Conservation (phyloP, 1,140 invertebrate species). For the Cylas formicarius region DNA sequence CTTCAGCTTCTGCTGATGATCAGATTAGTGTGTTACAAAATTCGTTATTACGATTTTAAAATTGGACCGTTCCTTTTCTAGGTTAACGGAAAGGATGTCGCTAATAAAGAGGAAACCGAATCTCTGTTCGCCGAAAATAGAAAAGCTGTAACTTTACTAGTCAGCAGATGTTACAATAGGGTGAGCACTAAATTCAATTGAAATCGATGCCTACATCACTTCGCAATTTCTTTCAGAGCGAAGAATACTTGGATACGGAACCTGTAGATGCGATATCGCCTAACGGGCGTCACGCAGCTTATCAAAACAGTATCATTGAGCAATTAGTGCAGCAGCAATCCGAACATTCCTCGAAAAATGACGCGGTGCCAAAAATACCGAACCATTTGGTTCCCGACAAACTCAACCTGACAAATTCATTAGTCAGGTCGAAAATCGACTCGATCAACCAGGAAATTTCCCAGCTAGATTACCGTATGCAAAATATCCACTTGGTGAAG, state of each 20-base stretch:
- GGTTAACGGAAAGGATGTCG: constrained; percentile 51
- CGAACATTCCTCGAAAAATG: constrained; percentile 34
- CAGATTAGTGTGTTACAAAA: no score
- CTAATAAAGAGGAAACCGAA: constrained; percentile 51
- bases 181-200: constrained; percentile 35
- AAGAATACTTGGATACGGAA: constrained; percentile 33
- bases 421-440: constrained; percentile 36
- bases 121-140: constrained; percentile 48
- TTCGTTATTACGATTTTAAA: no score
- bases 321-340: constrained; percentile 46
- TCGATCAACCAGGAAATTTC: constrained; percentile 40
- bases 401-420: constrained; percentile 36
- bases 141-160: constrained; percentile 49
- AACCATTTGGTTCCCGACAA: constrained; percentile 32
- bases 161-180: constrained; percentile 50
- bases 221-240: constrained; percentile 24
- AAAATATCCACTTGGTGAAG: constrained; percentile 37
- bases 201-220: constrained; percentile 3
- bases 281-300: constrained; percentile 39
- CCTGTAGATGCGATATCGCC: constrained; percentile 27
- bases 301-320: constrained; percentile 50
- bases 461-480: constrained; percentile 38
- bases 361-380: constrained; percentile 29
- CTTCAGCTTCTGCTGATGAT: no score
- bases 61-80: constrained; percentile 27